A percentile compares a stretch with the other conserved stretches of the same genome.
Evolutionary conservation across 2,797 vertebrate genomes (phyloP).

Genomic region (Parauchenoglanis punctatus): DNA sequence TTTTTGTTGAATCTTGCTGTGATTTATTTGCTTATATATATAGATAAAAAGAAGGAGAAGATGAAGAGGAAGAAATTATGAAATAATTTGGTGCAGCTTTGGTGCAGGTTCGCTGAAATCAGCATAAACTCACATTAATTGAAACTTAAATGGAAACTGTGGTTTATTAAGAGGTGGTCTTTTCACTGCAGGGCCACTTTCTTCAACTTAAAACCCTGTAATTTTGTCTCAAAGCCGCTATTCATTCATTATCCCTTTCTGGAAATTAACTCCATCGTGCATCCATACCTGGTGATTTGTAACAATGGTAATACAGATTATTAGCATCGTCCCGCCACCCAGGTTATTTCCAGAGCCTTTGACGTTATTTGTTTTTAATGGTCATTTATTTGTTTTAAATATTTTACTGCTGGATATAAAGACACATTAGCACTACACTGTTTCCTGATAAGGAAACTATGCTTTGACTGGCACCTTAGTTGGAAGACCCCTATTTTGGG

Average conservation of each 20-base stretch:
- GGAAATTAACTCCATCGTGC: conserved; percentile 13
- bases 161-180: conserved; percentile 68
- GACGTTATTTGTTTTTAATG: background rate
- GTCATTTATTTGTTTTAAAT: background rate
- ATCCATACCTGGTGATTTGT: background rate
- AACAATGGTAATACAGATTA: conserved; percentile 9
- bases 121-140: conserved; percentile 64
- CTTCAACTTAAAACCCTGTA: conserved; percentile 47
- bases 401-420: background rate
- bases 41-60: background rate
- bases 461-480: background rate
- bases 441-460: conserved; percentile 27
- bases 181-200: conserved; percentile 57
- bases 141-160: conserved; percentile 61
- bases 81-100: background rate
- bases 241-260: conserved; percentile 37
- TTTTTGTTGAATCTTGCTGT: conserved; percentile 36
- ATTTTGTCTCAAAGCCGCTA: conserved; percentile 32
- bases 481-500: conserved; percentile 4
- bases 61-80: background rate
- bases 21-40: conserved; percentile 2
- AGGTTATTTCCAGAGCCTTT: background rate
- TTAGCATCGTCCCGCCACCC: conserved; percentile 13
- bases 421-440: background rate
- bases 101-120: background rate